Evolutionary conservation across 1,140 invertebrate species (phyloP), one percentile per base, ranked within the genome.

Genomic region (Streblospio benedicti): DNA sequence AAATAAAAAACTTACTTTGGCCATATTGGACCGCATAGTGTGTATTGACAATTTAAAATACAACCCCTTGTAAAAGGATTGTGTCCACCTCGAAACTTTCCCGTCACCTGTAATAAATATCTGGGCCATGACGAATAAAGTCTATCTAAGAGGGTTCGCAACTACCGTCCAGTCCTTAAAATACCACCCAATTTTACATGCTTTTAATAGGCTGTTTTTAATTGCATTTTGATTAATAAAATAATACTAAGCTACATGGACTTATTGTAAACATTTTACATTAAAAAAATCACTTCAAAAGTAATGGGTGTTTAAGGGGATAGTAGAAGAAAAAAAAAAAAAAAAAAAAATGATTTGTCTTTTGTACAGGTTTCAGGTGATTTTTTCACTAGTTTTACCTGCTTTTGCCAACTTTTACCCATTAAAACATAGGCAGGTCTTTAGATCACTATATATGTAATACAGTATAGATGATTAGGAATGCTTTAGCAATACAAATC

Each of bases 1-100:
- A 20, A 45, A 45, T 45, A 9, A 23, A 20, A 20, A 33, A 62
- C 75, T 73, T 81, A 97, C 93, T 90, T 94, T 70, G 93, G 93
- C 83, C 91, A 97, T 78, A 92, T 89, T 51, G 93, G 93, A 65
- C 93, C 93, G 81, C 92, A 97, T 69, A 97, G 85, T 63, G 89
- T 89, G 77, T 93, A 92, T 76, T 89, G 92, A 79, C 93, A 96
- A 77, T 98, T 98, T 70, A 86, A 83, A 81, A 88, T 87, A 75
- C 93, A 97, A 41, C 93, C 93, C 75, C 86, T 83, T 4, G 91
- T 93, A 79, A 97, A 97, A 56, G 94, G 94, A 84, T 97, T 97
- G 76, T 91, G 93, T 27, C 92, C 93, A 53, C 91, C 91, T 75
- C 92, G 91, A 81, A 97, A 97, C 82, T 97, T 97, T 41, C 93